Evolutionary conservation across 2,797 vertebrate species (phyloP).

Genomic region (Meriones psammophilus): DNA sequence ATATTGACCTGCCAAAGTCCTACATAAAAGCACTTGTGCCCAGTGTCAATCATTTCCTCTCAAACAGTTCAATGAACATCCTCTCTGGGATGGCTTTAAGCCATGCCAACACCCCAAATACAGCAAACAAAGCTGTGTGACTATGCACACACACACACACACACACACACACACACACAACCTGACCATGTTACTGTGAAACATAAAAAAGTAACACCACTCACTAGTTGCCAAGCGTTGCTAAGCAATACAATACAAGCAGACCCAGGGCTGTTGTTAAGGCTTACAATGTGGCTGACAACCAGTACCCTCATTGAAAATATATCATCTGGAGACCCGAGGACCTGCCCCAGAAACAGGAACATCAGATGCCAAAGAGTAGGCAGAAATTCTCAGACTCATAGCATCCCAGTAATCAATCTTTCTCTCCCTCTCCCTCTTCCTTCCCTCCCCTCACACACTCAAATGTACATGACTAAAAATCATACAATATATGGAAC

Average conservation of each 20-base stretch:
- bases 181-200: conserved; percentile 82
- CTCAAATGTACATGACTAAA: not conserved
- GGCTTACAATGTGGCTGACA: conserved; percentile 76
- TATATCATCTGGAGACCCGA: conserved; percentile 76
- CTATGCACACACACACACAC: not conserved
- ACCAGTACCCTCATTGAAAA: conserved; percentile 83
- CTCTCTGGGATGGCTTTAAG: conserved; percentile 87
- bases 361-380: conserved; percentile 65
- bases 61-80: conserved; percentile 88
- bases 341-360: conserved; percentile 68
- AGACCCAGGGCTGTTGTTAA: conserved; percentile 78
- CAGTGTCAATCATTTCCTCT: conserved; percentile 88
- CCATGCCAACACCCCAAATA: conserved; percentile 83
- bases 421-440: not conserved
- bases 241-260: conserved; percentile 82
- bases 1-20: conserved; percentile 87
- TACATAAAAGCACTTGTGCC: conserved; percentile 87
- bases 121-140: conserved; percentile 84
- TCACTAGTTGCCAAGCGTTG: conserved; percentile 86
- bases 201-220: conserved; percentile 82
- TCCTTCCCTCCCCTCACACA: not conserved
- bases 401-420: not conserved
- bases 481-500: not conserved
- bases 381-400: conserved; percentile 33
- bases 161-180: not conserved